Conservation (phyloP, 2,797 vertebrate species). For the Sebastes itinus region DNA sequence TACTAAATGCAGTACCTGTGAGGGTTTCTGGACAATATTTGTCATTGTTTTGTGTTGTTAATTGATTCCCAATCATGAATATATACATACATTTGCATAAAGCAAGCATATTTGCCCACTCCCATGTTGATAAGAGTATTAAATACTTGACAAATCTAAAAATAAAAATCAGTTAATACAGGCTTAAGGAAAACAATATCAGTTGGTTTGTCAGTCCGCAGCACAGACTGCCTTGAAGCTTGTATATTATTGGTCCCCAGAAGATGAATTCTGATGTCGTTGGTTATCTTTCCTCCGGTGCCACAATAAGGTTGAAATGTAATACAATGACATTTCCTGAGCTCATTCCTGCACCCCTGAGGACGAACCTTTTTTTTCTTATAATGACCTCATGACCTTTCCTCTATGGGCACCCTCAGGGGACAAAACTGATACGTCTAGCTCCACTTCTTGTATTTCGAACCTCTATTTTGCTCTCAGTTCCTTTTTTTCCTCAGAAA, state of each 20-base stretch:
- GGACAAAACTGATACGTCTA: neutral
- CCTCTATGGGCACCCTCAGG: neutral
- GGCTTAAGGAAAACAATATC: neutral
- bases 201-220: neutral
- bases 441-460: neutral
- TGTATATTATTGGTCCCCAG: neutral
- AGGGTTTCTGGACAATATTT: rapidly evolving
- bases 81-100: too few relatives aligned
- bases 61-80: too few relatives aligned
- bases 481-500: neutral
- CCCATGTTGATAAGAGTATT: too few relatives aligned
- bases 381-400: neutral
- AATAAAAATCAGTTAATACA: too few relatives aligned
- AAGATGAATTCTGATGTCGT: neutral
- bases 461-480: neutral
- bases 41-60: too few relatives aligned
- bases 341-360: neutral
- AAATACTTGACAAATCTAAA: too few relatives aligned
- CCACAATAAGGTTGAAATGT: neutral
- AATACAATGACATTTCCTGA: neutral
- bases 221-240: neutral
- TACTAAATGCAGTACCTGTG: too few relatives aligned
- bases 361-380: neutral
- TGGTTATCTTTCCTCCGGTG: neutral
- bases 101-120: too few relatives aligned